Evolutionary conservation across 2,113 vertebrate genomes (phyloP).

Genomic region (Apteryx mantelli): DNA sequence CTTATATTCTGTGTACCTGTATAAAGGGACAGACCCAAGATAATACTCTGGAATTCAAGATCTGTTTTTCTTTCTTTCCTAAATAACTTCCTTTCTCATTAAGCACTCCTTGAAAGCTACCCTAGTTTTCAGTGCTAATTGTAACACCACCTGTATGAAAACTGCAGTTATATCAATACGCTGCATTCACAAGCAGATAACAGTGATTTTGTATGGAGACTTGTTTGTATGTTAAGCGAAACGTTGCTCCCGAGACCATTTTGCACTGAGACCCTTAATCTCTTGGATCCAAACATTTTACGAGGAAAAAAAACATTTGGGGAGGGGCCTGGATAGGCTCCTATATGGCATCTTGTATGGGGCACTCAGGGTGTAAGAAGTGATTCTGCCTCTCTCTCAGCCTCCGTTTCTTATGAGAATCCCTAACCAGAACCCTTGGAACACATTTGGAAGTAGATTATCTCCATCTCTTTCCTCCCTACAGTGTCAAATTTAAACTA

Average conservation of each 20-base stretch:
- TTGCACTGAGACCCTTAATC: too few relatives aligned
- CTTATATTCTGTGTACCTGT: not conserved
- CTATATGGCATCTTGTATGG: not conserved
- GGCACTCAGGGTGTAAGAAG: not conserved
- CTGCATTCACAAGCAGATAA: not conserved
- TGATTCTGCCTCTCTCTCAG: not conserved
- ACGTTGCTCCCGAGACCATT: not conserved
- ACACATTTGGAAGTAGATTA: not conserved
- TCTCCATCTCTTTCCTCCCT: not conserved
- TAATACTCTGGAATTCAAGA: accelerated
- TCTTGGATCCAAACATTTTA: not conserved
- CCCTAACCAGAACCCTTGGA: not conserved
- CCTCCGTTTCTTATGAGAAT: not conserved
- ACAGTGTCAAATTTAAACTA: too few relatives aligned
- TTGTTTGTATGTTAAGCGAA: not conserved
- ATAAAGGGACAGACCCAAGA: accelerated
- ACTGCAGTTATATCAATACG: not conserved
- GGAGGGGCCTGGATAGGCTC: not conserved
- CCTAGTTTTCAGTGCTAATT: not conserved
- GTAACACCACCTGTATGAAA: not conserved
- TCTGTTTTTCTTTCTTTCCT: not conserved
- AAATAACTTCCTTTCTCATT: not conserved
- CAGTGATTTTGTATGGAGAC: not conserved
- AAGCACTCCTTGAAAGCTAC: not conserved
- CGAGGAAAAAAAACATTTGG: not conserved